Percentiles rank a stretch among this genome's conserved stretches.
phyloP scores from a whole-genome alignment of 2,797 vertebrate species.

The Centropyge bicolor region DNA sequence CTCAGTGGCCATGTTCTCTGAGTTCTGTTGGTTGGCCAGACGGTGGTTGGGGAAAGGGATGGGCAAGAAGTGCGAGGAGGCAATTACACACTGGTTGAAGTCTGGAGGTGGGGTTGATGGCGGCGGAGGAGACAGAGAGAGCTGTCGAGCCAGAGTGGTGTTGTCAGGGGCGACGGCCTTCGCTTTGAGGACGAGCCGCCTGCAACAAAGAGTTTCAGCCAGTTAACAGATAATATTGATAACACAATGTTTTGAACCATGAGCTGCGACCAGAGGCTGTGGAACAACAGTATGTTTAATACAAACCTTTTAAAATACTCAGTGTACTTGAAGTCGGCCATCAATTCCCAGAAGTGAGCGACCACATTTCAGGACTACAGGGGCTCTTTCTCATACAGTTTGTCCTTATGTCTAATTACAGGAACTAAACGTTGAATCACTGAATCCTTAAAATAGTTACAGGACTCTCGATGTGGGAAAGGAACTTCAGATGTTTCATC shows the following conservation, averaged over 20 bases:
- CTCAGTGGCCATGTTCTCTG: slow-evolving; percentile 90
- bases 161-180: slow-evolving; percentile 14
- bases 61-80: slow-evolving; percentile 79
- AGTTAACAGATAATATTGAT: neutral
- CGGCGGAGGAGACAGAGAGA: slow-evolving; percentile 59
- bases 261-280: neutral
- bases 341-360: neutral
- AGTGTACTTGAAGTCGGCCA: too few relatives aligned
- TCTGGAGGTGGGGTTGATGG: slow-evolving; percentile 91
- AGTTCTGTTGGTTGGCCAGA: slow-evolving; percentile 91
- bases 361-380: neutral
- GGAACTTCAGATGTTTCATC: neutral
- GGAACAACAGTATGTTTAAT: neutral
- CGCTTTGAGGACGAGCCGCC: slow-evolving; percentile 38
- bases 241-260: neutral
- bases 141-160: slow-evolving; percentile 36
- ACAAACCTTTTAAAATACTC: too few relatives aligned
- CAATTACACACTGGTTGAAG: slow-evolving; percentile 90
- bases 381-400: neutral
- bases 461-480: neutral
- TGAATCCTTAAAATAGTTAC: neutral
- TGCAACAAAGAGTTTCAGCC: slow-evolving; percentile 41
- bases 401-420: too few relatives aligned
- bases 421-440: neutral
- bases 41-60: slow-evolving; percentile 89